Evolutionary conservation across 2,888 invertebrate species (phyloP).

Genomic region (Flexamia atlantica): DNA sequence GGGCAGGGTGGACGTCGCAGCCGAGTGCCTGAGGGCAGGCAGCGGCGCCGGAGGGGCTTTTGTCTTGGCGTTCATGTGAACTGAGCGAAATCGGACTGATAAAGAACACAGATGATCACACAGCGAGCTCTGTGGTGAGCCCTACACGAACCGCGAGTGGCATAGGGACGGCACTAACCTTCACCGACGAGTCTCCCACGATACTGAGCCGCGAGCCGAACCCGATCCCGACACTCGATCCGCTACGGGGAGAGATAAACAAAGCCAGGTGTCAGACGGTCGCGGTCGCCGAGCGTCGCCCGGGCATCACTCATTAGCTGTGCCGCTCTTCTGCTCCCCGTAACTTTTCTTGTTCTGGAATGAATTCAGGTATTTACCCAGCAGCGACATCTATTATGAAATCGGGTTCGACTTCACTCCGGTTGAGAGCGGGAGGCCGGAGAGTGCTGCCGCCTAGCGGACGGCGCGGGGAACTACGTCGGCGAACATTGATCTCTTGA

Average conservation of each 20-base stretch:
- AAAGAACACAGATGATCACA: constrained; percentile 60
- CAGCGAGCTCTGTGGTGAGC: constrained; percentile 63
- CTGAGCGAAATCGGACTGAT: constrained; percentile 60
- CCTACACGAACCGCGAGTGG: constrained; percentile 62
- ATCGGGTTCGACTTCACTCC: constrained; percentile 51
- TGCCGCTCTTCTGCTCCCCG: constrained; percentile 65
- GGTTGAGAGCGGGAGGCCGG: constrained; percentile 6
- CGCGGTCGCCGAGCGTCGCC: constrained; percentile 63
- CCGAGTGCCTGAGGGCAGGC: constrained; percentile 62
- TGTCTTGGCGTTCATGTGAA: constrained; percentile 68
- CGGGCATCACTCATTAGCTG: constrained; percentile 65
- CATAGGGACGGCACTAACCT: constrained; percentile 64
- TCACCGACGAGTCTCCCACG: constrained; percentile 57
- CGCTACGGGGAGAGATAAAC: constrained; percentile 61
- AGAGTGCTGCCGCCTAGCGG: constrained; percentile 54
- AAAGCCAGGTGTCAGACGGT: constrained; percentile 64
- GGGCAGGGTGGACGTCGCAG: constrained; percentile 72
- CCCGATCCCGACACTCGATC: constrained; percentile 59
- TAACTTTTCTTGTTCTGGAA: constrained; percentile 65
- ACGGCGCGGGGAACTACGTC: constrained; percentile 27
- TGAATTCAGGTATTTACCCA: constrained; percentile 64
- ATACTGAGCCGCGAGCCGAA: too few species aligned
- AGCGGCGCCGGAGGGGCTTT: constrained; percentile 67
- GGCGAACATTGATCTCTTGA: constrained; percentile 46
- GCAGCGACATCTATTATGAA: constrained; percentile 63